phyloP scores from a whole-genome alignment of 2,888 invertebrate genomes.

The Tinea trinotella region DNA sequence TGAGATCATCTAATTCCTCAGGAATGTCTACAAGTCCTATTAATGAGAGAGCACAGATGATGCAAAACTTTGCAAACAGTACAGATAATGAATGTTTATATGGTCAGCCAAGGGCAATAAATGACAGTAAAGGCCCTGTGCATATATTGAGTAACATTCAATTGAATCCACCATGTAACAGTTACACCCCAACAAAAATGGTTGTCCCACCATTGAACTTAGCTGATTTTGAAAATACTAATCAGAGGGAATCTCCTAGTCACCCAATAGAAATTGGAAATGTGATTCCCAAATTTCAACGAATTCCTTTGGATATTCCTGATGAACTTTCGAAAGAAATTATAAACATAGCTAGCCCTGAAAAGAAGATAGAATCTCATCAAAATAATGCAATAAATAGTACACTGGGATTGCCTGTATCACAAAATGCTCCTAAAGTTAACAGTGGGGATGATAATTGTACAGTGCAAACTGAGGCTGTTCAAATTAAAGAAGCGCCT shows the following conservation, averaged over 20 bases:
- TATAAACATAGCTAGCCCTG: constrained; percentile 26
- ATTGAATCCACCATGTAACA: constrained; percentile 23
- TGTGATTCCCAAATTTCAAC: neutral
- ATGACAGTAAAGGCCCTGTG: neutral
- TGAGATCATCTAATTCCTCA: neutral
- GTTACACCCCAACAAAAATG: neutral
- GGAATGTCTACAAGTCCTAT: neutral
- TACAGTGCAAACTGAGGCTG: neutral
- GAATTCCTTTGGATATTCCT: constrained; percentile 31
- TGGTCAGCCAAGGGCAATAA: neutral
- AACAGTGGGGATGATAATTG: constrained; percentile 8
- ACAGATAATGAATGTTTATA: neutral
- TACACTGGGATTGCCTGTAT: no score
- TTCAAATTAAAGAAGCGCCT: neutral
- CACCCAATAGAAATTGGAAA: neutral
- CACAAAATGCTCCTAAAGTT: constrained; percentile 26
- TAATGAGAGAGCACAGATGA: neutral
- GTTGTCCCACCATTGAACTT: constrained; percentile 14
- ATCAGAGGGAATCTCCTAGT: neutral
- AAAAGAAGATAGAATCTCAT: neutral
- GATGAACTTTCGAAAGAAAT: constrained; percentile 38
- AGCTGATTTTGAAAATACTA: neutral
- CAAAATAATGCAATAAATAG: neutral
- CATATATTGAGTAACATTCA: constrained; percentile 10
- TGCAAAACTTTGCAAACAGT: neutral